Conservation (phyloP, 2,797 vertebrate species). For the Monodelphis domestica region DNA sequence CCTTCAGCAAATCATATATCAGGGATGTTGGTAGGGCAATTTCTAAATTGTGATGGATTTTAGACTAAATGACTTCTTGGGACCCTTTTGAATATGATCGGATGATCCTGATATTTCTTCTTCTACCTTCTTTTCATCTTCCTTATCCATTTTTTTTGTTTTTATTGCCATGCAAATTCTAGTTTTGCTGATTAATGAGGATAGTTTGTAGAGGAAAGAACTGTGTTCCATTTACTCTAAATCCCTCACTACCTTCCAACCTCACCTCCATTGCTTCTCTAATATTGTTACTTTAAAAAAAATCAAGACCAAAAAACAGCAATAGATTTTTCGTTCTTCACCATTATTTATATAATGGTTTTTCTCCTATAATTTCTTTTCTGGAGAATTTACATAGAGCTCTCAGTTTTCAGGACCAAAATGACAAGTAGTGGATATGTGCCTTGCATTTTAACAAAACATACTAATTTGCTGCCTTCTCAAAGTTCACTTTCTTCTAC, state of each 20-base stretch:
- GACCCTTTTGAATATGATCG: not conserved
- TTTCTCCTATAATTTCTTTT: not conserved
- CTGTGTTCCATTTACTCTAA: not conserved
- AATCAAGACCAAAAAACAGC: not conserved
- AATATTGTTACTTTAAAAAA: not conserved
- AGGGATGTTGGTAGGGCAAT: not conserved
- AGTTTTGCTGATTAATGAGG: conserved; percentile 8
- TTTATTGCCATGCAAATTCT: conserved; percentile 19
- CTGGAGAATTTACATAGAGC: conserved; percentile 9
- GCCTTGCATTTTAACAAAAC: conserved; percentile 18
- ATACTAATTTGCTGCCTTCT: conserved; percentile 28
- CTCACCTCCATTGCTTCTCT: not conserved
- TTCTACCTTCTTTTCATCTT: not conserved
- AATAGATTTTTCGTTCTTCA: conserved; percentile 3
- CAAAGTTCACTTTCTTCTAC: conserved; percentile 16
- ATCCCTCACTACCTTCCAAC: not conserved
- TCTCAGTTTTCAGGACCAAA: conserved; percentile 11
- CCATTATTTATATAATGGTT: not conserved
- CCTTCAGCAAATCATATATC: not conserved
- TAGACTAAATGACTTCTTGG: not conserved
- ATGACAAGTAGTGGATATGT: not conserved
- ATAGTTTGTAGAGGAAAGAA: conserved; percentile 6
- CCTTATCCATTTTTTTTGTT: not conserved
- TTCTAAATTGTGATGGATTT: not conserved
- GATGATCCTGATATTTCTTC: not conserved